Evolutionary conservation across 2,888 invertebrate genomes (phyloP), one percentile per base, ranked within the genome.

Genomic region (Scaptomyza tumidula): DNA sequence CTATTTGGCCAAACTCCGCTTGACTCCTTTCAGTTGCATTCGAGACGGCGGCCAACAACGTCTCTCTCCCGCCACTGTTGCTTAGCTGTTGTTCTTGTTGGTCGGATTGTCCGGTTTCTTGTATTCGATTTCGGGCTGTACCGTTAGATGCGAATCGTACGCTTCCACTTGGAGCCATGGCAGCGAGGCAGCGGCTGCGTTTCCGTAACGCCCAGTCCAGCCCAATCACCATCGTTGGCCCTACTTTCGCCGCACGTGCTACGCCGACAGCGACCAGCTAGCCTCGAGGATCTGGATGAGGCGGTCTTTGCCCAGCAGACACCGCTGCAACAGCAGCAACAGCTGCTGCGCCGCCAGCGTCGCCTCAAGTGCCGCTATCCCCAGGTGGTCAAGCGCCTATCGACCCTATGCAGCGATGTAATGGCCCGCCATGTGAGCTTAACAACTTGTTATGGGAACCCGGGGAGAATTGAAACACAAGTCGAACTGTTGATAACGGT

Each of bases 321-420:
- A 14, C 84, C 88, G 53, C 71, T 78, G 37, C 74, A 83, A 35
- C 77, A 77, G 29, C 63, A 80, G n/a, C 86, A 86, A 64, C 66
- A 78, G 27, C 90, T 66, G n/a, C 64, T 66, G 59, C 83, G 82
- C 13, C 80, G 75, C 16, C 82, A 80, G 70, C 88, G 90, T 31
- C 90, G 90, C 71, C 77, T 87, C 64, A 90, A 91, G 65, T 89
- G 89, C 71, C 92, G 93, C 78, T 92, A 93, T 65, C 92, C 92
- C n/a, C 84, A 90, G 64, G 82, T 91, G 31, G 92, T 94, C 44
- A 91, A 92, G 44, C 90, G 91, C 6, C 89, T 94, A 31, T 93
- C 93, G 72, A 93, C 93, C 48, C 81, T 95, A 37, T 94, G 95
- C 86, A 91, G 94, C 88, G 93, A 94, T 84, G 91, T 93, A 59